A percentile compares a stretch with the other conserved stretches of the same genome.
Conservation (phyloP, 1,140 invertebrate genomes). For the Aphelenchoides avenae region DNA sequence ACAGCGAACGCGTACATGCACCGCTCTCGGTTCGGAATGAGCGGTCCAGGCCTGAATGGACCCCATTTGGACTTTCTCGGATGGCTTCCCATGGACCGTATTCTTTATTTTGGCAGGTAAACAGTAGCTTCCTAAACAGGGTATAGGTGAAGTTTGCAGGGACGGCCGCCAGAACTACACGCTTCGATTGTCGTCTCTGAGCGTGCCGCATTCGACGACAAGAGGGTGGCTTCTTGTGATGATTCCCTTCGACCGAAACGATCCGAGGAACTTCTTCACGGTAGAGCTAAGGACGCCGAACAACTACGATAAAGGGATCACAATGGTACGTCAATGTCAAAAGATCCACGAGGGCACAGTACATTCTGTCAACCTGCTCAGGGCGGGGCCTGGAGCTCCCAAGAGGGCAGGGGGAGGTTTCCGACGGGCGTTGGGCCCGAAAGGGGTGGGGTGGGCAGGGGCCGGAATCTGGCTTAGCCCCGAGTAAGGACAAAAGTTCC, state of each 20-base stretch:
- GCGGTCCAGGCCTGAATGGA: constrained; percentile 54
- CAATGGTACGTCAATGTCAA: constrained; percentile 12
- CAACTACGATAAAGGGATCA: constrained; percentile 45
- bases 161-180: constrained; percentile 56
- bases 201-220: constrained; percentile 48
- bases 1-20: constrained; percentile 59
- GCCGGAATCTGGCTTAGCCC: no score
- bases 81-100: constrained; percentile 55
- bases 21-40: constrained; percentile 49
- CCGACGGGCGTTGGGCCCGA: no score
- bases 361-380: no score
- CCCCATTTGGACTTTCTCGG: constrained; percentile 55
- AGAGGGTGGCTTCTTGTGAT: constrained; percentile 51
- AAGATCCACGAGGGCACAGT: no score
- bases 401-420: no score
- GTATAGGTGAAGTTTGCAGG: not conserved
- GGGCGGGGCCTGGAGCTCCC: no score
- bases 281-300: constrained; percentile 49
- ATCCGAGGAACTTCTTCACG: constrained; percentile 52
- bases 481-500: no score
- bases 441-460: no score
- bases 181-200: constrained; percentile 50
- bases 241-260: constrained; percentile 51
- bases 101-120: constrained; percentile 49
- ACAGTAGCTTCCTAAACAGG: not conserved